These are phyloP conservation scores for Yponomeuta sedellus DNA, from an alignment of 2,888 invertebrate species.

Conservation along the genomic window DNA sequence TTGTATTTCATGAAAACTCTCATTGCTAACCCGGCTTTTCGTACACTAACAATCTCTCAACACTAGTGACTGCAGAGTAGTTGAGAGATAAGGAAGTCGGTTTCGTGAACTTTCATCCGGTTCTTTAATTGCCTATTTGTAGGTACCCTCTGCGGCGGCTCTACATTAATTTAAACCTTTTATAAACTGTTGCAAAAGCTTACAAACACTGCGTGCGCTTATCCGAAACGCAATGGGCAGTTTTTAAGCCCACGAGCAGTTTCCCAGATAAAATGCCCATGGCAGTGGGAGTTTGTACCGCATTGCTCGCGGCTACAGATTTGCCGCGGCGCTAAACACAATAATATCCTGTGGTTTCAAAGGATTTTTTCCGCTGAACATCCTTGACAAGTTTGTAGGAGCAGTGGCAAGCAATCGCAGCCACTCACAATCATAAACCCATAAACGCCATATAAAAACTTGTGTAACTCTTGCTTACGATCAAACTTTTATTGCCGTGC, in stretches of 20 bases:
- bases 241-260: not conserved
- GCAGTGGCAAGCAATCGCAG: slow-evolving; percentile 22
- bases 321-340: slow-evolving; percentile 24
- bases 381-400: slow-evolving; percentile 46
- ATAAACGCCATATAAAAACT: slow-evolving; percentile 15
- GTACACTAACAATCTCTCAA: too few species aligned
- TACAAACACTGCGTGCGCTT: too few species aligned
- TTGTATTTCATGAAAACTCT: not conserved
- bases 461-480: slow-evolving; percentile 7
- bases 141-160: too few species aligned
- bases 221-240: not conserved
- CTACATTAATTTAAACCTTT: too few species aligned
- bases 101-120: too few species aligned
- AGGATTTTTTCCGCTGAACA: slow-evolving; percentile 55
- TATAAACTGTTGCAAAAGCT: too few species aligned
- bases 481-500: slow-evolving; percentile 12
- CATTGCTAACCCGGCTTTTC: too few species aligned
- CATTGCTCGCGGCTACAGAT: not conserved
- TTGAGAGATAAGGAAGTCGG: too few species aligned
- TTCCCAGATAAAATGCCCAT: not conserved
- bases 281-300: slow-evolving; percentile 24
- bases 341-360: slow-evolving; percentile 38
- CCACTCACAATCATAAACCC: not conserved
- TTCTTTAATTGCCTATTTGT: too few species aligned
- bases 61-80: too few species aligned